Conservation (phyloP, 64 coral and sea anemone species). For the Actinia equina region DNA sequence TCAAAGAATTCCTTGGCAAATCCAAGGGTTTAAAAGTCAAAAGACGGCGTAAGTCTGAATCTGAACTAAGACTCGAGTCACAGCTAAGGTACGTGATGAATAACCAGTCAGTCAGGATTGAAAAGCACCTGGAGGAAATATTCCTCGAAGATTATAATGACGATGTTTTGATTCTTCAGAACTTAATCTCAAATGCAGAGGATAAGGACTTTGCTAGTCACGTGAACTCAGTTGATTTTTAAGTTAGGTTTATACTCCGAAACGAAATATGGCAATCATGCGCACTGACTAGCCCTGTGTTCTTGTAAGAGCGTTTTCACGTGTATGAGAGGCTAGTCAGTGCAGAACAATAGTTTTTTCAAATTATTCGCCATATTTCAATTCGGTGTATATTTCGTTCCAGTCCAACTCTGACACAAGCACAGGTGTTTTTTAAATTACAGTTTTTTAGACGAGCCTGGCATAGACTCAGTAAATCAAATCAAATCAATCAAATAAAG, state of each 20-base stretch:
- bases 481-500: no score
- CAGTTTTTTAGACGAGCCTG: no score
- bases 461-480: no score
- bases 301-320: no score
- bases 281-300: no score
- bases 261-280: no score
- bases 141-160: slow-evolving; percentile 49
- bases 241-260: neutral
- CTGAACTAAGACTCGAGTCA: slow-evolving; percentile 23
- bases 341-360: no score
- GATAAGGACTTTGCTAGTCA: neutral
- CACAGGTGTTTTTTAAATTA: no score
- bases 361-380: no score
- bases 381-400: no score
- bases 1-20: neutral
- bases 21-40: neutral
- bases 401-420: no score
- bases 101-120: slow-evolving; percentile 50
- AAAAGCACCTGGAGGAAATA: slow-evolving; percentile 23
- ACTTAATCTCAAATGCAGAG: neutral
- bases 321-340: no score
- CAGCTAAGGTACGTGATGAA: slow-evolving; percentile 48
- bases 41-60: slow-evolving; percentile 26
- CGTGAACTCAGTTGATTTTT: neutral
- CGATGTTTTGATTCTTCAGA: slow-evolving; percentile 16